Percentiles rank a stretch among this genome's conserved stretches.
phyloP scores from a whole-genome alignment of 2,888 invertebrate genomes.

The Pecten maximus region DNA sequence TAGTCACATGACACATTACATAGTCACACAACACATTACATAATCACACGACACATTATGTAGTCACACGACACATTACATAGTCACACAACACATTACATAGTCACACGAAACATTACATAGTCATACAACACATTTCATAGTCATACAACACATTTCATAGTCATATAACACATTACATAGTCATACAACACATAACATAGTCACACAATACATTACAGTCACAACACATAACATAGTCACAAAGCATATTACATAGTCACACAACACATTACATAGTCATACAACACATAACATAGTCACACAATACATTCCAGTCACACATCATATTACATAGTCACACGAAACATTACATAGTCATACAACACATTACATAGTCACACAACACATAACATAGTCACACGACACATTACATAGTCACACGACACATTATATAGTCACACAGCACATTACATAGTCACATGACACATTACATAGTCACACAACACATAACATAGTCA shows the following conservation, averaged over 20 bases:
- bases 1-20: neutral
- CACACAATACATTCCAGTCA: neutral
- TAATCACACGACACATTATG: neutral
- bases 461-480: neutral
- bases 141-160: neutral
- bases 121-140: neutral
- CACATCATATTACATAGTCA: neutral
- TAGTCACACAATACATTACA: neutral
- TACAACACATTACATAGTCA: neutral
- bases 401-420: neutral
- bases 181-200: neutral
- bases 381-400: neutral
- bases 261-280: neutral
- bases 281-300: neutral
- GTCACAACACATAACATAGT: no score
- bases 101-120: neutral
- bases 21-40: neutral
- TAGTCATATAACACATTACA: neutral
- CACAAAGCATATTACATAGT: neutral
- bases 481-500: neutral
- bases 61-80: neutral
- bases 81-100: neutral
- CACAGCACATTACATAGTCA: neutral
- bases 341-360: neutral
- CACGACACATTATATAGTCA: neutral